A percentile compares a stretch with the other conserved stretches of the same genome.
Conservation (phyloP, 2,797 vertebrate species). For the Neomorphus geoffroyi region DNA sequence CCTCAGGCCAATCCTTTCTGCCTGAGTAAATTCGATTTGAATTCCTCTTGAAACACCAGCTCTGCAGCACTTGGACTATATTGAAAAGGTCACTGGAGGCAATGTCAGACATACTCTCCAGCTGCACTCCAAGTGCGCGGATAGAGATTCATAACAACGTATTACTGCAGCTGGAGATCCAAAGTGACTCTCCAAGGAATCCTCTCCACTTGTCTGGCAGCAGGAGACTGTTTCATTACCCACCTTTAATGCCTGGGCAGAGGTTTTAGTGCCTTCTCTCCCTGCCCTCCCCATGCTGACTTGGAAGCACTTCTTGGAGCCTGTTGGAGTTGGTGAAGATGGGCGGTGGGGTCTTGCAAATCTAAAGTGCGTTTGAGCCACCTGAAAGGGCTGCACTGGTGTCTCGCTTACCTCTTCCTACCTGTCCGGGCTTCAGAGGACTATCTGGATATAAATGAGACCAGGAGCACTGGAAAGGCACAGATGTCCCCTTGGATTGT, state of each 20-base stretch:
- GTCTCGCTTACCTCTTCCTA: neutral
- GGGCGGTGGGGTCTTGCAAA: neutral
- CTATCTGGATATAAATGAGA: neutral
- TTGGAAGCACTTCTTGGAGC: constrained; percentile 39
- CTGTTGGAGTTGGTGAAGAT: neutral
- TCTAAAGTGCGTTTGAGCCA: neutral
- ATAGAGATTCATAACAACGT: constrained; percentile 57
- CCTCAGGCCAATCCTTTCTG: constrained; percentile 69
- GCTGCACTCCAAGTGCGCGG: constrained; percentile 59
- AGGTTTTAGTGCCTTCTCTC: neutral
- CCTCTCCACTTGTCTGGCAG: constrained; percentile 15
- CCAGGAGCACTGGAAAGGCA: neutral
- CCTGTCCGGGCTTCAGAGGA: neutral
- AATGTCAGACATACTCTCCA: constrained; percentile 72
- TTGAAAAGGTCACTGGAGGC: constrained; percentile 78
- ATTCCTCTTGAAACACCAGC: constrained; percentile 72
- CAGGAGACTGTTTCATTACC: neutral
- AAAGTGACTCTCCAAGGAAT: neutral
- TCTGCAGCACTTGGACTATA: constrained; percentile 59
- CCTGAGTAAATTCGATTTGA: constrained; percentile 73
- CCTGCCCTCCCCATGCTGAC: neutral
- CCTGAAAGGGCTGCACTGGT: neutral
- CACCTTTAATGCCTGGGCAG: neutral
- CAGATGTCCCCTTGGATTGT: rapidly evolving
- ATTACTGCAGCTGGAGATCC: constrained; percentile 46